Evolutionary conservation across 2,797 vertebrate species (phyloP).

Genomic region (Argya squamiceps): DNA sequence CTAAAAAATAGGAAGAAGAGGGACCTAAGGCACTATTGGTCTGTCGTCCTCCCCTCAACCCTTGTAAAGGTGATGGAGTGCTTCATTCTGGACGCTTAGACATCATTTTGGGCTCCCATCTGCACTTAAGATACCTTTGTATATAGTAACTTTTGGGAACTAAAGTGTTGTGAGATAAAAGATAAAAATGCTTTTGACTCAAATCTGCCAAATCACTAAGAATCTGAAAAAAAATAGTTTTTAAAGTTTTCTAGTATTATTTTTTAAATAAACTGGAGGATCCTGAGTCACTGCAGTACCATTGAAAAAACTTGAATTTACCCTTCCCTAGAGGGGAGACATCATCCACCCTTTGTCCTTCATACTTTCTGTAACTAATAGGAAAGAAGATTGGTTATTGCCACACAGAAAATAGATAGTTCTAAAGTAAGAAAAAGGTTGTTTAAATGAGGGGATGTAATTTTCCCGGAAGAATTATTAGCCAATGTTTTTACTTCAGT

Average conservation of each 20-base stretch:
- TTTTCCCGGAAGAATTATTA: neutral
- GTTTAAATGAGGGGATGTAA: neutral
- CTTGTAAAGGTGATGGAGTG: neutral
- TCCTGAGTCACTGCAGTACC: neutral
- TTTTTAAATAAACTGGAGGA: neutral
- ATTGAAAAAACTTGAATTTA: neutral
- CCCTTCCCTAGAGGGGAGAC: neutral
- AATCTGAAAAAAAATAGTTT: neutral
- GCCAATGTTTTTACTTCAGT: neutral
- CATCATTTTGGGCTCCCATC: neutral
- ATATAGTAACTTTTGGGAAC: neutral
- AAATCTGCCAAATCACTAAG: neutral
- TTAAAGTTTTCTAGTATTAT: neutral
- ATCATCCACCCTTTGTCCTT: neutral
- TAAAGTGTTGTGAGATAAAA: neutral
- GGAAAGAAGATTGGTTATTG: neutral
- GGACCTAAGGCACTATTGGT: neutral
- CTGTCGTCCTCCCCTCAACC: neutral
- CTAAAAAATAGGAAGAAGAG: neutral
- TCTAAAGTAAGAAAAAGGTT: neutral
- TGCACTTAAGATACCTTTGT: neutral
- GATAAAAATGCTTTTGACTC: neutral
- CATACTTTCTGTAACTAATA: neutral
- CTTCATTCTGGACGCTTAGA: neutral
- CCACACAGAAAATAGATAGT: neutral